Base-by-base conservation (phyloP, 2,113 vertebrate species). In the Neotoma lepida region DNA sequence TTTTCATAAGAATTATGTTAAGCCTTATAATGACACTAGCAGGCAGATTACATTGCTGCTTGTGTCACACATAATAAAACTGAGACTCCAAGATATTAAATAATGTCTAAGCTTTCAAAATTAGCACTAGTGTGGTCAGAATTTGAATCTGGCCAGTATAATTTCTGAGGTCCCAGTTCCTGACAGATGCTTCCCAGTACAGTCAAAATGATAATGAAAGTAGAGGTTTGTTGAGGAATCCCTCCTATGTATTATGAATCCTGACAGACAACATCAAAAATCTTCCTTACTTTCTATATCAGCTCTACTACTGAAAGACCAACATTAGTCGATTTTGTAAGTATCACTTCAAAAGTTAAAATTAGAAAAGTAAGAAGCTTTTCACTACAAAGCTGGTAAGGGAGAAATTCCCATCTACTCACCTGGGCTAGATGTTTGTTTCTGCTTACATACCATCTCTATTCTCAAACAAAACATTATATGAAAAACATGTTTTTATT, bases 391-490 rank as follows among this genome's bases (percentile, higher is more conserved):
- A 77, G 6, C 1, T 74, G 24, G 6, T 71, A 78, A 92, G 46
- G n/a, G 51, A 54, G 26, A 82, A 91, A 90, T 15, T 68, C 41
- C 3, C 41, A 77, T 78, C 56, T 70, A 4, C 46, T 41, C 76
- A 20, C 10, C 8, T 92, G 28, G 95, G 88, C 2, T 51, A 93
- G 15, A 78, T 10, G 30, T 41, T 84, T 7, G 49, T 93, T 93
- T 88, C 51, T 89, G 10, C 20, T 82, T 92, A 90, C n/a, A 70
- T 77, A 56, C 33, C 61, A 63, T 74, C 15, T 63, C 17, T 86
- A n/a, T 78, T 94, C 41, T 91, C 56, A 95, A 93, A 73, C 2
- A 92, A 71, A 41, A 71, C 93, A 46, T 91, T 54, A 95, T 41
- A 15, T 33, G 85, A 93, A 14, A 87, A 17, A 76, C 54, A 66